Evolutionary conservation across 2,113 vertebrate genomes (phyloP), one percentile per base, ranked within the genome.

Genomic region (Sula dactylatra): DNA sequence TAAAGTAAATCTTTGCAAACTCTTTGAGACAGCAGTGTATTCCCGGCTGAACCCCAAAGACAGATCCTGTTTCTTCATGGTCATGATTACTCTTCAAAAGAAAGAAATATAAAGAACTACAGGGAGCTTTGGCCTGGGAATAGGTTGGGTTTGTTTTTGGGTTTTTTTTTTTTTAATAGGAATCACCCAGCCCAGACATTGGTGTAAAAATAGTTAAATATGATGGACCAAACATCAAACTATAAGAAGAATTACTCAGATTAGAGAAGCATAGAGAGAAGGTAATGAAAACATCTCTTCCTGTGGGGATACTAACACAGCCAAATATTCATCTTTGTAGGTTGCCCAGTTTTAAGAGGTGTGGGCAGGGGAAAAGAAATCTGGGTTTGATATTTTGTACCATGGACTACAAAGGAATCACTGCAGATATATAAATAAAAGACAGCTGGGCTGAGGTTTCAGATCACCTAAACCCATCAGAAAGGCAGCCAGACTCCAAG

Each of bases 371-470:
- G 11, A 5, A 8, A 72, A 80, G 66, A 91, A 97, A 66, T 94
- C 71, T 96, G 92, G 21, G 66, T 81, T 95, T 96, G 89, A 84
- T 93, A 93, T 95, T 95, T 94, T 86, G 79, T 94, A 84, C 47
- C 52, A 40, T 74, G 70, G 45, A 61, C 93, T 91, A 90, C 61
- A 96, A 93, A 97, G 81, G 78, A 93, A 79, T 93, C 64, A 38
- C 65, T 86, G 32, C 1, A 12, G 62, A 84, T 64, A 58, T 72
- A 86, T 50, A 96, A 94, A 96, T 93, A 88, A 86, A 95, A 95
- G 72, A 50, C 91, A 94, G 76, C 91, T 94, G 89, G 58, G 34
- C 26, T 90, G 84, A 94, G 76, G 78, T 97, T 94, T 96, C 82
- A 59, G 52, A 67, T 97, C 97, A 95, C 92, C 94, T 92, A 86